Conservation (phyloP, 2,888 invertebrate species). For the Clivina fossor region DNA sequence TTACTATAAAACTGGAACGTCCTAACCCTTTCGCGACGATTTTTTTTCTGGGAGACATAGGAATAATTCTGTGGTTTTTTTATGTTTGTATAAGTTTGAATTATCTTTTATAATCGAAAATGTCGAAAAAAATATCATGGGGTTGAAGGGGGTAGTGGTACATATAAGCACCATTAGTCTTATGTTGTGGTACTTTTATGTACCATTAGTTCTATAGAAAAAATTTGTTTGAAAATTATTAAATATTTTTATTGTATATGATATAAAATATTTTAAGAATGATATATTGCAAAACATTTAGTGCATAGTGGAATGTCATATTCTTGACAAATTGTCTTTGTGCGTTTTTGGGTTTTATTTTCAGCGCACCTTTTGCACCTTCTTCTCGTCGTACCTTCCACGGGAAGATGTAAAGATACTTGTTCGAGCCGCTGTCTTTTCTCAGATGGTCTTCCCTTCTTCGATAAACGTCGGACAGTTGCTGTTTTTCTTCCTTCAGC, state of each 20-base stretch:
- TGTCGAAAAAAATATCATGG: conserved; percentile 20
- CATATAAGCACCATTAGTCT: conserved; percentile 28
- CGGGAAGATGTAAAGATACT: conserved; percentile 25
- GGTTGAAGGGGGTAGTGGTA: conserved; percentile 25
- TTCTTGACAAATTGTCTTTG: conserved; percentile 33
- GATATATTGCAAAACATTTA: conserved; percentile 29
- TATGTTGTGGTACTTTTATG: conserved; percentile 24
- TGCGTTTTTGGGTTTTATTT: conserved; percentile 32
- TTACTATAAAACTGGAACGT: too few relatives aligned
- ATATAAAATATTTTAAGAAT: conserved; percentile 31
- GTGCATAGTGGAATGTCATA: too few relatives aligned
- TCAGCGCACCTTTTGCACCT: conserved; percentile 28
- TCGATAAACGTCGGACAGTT: too few relatives aligned
- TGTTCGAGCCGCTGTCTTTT: conserved; percentile 22
- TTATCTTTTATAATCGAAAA: conserved; percentile 17
- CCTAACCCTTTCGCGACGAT: conserved; percentile 7
- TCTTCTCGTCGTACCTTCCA: conserved; percentile 35
- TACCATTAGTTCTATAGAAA: conserved; percentile 24
- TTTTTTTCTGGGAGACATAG: conserved; percentile 16
- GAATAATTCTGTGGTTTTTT: conserved; percentile 16
- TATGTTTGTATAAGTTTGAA: conserved; percentile 8
- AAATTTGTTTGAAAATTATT: conserved; percentile 9
- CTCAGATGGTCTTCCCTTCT: conserved; percentile 8
- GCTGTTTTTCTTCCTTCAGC: too few relatives aligned
- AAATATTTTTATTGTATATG: conserved; percentile 20